phyloP scores from a whole-genome alignment of 2,797 vertebrate species.

The Enteromius anoplus region DNA sequence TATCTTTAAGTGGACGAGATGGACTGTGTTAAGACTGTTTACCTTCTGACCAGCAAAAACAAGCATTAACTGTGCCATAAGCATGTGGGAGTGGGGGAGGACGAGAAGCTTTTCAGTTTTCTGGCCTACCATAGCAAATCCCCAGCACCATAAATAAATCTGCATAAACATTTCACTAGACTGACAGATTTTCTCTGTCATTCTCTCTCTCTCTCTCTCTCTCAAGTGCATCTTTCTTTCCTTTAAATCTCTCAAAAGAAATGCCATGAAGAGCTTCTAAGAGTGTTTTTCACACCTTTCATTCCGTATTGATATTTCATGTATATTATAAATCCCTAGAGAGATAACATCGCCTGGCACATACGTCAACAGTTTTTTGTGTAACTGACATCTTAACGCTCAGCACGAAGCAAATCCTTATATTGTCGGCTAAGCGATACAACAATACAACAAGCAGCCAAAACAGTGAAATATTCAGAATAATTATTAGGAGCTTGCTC shows the following conservation, averaged over 20 bases:
- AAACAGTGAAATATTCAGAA: neutral
- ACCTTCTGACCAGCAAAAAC: slow-evolving; percentile 27
- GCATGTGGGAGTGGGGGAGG: slow-evolving; percentile 13
- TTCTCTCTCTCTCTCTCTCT: neutral
- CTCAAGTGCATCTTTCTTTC: neutral
- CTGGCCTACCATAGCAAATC: slow-evolving; percentile 21
- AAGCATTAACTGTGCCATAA: slow-evolving; percentile 13
- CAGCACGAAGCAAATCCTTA: neutral
- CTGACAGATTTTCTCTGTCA: slow-evolving; percentile 1
- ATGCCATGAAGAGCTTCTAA: slow-evolving; percentile 32
- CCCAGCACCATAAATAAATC: slow-evolving; percentile 41
- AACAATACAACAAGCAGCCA: neutral
- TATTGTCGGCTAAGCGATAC: neutral
- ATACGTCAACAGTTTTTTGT: neutral
- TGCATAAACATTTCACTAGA: slow-evolving; percentile 51
- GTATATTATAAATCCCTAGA: slow-evolving; percentile 30
- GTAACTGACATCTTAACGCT: neutral
- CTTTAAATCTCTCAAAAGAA: neutral
- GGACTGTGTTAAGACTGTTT: neutral
- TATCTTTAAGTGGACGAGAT: slow-evolving; percentile 29
- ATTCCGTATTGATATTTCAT: slow-evolving; percentile 45
- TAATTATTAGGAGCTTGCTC: neutral
- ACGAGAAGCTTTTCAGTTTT: slow-evolving; percentile 38
- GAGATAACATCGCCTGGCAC: neutral
- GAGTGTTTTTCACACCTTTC: slow-evolving; percentile 45